Conservation (phyloP, 2,888 invertebrate species). For the Lasiommata megera region DNA sequence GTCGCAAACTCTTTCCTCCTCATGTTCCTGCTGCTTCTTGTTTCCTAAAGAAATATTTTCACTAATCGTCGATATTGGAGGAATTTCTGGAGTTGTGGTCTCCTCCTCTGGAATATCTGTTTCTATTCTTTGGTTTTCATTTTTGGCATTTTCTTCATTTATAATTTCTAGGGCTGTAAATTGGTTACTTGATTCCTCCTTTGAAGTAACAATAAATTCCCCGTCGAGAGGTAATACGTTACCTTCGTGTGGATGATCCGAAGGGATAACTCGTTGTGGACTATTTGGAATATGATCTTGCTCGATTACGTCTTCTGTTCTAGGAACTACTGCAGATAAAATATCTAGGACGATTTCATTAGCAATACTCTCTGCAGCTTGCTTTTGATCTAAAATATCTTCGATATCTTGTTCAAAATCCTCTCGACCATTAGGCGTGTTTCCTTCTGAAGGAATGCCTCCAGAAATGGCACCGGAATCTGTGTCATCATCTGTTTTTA, state of each 20-base stretch:
- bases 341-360: slow-evolving; percentile 63
- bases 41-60: slow-evolving; percentile 83
- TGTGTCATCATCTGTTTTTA: slow-evolving; percentile 70
- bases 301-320: slow-evolving; percentile 41
- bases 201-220: slow-evolving; percentile 58
- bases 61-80: slow-evolving; percentile 87
- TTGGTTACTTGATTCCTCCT: slow-evolving; percentile 46
- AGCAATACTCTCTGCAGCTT: slow-evolving; percentile 58
- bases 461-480: slow-evolving; percentile 76
- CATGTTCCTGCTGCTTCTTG: slow-evolving; percentile 59
- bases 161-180: slow-evolving; percentile 17
- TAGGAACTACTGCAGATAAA: slow-evolving; percentile 52
- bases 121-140: slow-evolving; percentile 59
- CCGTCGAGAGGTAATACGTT: slow-evolving; percentile 71
- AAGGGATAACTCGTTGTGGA: slow-evolving; percentile 57
- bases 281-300: slow-evolving; percentile 38
- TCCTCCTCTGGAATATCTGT: slow-evolving; percentile 51
- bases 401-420: slow-evolving; percentile 72
- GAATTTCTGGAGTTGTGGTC: slow-evolving; percentile 81
- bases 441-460: slow-evolving; percentile 69
- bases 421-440: slow-evolving; percentile 71
- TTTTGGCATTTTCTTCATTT: slow-evolving; percentile 55
- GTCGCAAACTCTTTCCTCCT: slow-evolving; percentile 59
- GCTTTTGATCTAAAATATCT: slow-evolving; percentile 60
- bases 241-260: slow-evolving; percentile 66